Conservation (phyloP, 2,113 vertebrate genomes). For the Rana temporaria region DNA sequence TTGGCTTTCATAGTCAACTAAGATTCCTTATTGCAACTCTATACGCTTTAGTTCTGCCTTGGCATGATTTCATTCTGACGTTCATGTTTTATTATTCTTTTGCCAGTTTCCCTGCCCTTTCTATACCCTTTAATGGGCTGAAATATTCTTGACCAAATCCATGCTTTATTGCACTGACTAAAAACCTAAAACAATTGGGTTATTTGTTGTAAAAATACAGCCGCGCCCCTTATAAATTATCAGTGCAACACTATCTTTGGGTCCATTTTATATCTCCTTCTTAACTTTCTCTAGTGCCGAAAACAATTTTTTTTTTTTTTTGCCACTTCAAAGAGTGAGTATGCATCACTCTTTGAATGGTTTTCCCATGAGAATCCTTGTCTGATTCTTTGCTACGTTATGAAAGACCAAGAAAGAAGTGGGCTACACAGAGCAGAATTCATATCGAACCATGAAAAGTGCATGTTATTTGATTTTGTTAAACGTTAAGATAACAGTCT, state of each 20-base stretch:
- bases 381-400: not conserved
- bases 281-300: not conserved
- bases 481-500: not conserved
- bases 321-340: conserved; percentile 22
- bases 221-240: not conserved
- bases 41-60: no score
- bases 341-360: not conserved
- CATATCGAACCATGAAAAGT: not conserved
- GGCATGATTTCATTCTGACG: no score
- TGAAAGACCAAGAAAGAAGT: not conserved
- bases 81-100: no score
- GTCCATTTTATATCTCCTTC: not conserved
- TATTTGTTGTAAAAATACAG: not conserved
- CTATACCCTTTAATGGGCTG: no score
- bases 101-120: no score
- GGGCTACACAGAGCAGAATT: not conserved
- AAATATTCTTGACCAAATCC: no score
- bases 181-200: no score
- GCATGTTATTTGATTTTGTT: not conserved
- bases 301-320: not conserved
- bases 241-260: not conserved
- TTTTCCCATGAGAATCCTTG: conserved; percentile 16
- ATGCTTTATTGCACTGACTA: no score
- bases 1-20: no score
- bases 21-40: no score